A percentile compares a stretch with the other conserved stretches of the same genome.
These are phyloP conservation scores for Byasa hedistus DNA, from an alignment of 2,888 invertebrate species.

Conservation along the genomic window DNA sequence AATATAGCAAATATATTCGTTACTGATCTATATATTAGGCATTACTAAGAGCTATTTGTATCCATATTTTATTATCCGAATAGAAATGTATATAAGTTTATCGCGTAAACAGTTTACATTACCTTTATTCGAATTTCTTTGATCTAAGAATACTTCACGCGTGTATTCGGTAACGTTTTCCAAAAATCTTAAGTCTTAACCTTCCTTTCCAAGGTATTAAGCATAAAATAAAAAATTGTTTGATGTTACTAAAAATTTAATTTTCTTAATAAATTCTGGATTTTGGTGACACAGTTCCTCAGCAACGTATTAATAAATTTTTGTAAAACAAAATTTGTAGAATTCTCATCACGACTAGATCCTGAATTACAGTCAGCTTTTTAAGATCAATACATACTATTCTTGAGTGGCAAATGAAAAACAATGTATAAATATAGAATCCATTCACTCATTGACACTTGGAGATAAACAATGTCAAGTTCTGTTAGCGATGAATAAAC, in stretches of 20 bases:
- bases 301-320: not conserved
- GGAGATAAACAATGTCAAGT: conserved; percentile 8
- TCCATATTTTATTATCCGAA: conserved; percentile 10
- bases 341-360: not conserved
- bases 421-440: not conserved
- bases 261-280: not conserved
- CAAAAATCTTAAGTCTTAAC: not conserved
- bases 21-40: not conserved
- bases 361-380: not conserved
- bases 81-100: conserved; percentile 19
- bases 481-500: conserved; percentile 12
- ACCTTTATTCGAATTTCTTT: conserved; percentile 23
- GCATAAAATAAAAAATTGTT: not conserved
- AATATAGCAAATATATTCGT: not conserved
- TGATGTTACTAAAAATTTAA: not conserved
- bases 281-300: not conserved
- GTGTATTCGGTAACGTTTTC: conserved; percentile 11
- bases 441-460: conserved; percentile 16
- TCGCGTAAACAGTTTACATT: conserved; percentile 25
- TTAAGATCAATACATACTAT: not conserved
- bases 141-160: conserved; percentile 25
- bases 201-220: not conserved
- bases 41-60: not conserved
- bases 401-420: not conserved
- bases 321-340: not conserved